phyloP scores from a whole-genome alignment of 1,140 invertebrate species.

The Tetramorium parvispinum region DNA sequence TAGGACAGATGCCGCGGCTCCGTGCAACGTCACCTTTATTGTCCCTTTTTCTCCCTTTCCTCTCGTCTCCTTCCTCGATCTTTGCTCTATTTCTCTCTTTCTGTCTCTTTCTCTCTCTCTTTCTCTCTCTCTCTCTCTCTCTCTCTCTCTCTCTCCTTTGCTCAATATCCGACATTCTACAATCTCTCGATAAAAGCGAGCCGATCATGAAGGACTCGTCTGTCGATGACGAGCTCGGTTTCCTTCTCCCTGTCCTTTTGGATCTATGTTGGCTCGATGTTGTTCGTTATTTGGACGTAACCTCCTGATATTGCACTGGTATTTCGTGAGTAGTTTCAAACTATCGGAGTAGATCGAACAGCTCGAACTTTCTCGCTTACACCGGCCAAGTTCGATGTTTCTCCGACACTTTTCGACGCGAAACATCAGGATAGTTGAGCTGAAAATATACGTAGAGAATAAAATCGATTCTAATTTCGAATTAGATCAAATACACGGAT shows the following conservation, averaged over 20 bases:
- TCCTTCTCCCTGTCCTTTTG: slow-evolving; percentile 33
- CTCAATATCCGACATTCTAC: slow-evolving; percentile 6
- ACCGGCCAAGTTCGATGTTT: slow-evolving; percentile 37
- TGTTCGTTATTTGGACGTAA: slow-evolving; percentile 48
- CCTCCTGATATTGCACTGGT: slow-evolving; percentile 27
- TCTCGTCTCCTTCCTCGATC: slow-evolving; percentile 21
- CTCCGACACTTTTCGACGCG: slow-evolving; percentile 42
- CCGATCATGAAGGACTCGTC: slow-evolving; percentile 50
- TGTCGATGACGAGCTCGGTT: slow-evolving; percentile 53
- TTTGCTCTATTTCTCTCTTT: slow-evolving; percentile 30
- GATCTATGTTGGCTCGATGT: slow-evolving; percentile 11
- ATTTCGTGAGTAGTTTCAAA: slow-evolving; percentile 48
- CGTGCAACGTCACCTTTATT: slow-evolving; percentile 76
- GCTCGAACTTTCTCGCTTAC: slow-evolving; percentile 46
- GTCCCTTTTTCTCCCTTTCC: slow-evolving; percentile 56
- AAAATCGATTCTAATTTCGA: not conserved
- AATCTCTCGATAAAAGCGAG: slow-evolving; percentile 65
- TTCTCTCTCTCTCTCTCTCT: too few species aligned
- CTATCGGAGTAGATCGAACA: slow-evolving; percentile 55
- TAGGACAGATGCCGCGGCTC: slow-evolving; percentile 77
- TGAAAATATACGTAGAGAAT: not conserved
- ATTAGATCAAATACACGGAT: not conserved
- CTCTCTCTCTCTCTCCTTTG: not conserved
- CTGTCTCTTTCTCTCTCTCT: too few species aligned
- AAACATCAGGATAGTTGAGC: slow-evolving; percentile 30